phyloP scores from a whole-genome alignment of 2,113 vertebrate genomes.

The Chaetodon trifascialis region DNA sequence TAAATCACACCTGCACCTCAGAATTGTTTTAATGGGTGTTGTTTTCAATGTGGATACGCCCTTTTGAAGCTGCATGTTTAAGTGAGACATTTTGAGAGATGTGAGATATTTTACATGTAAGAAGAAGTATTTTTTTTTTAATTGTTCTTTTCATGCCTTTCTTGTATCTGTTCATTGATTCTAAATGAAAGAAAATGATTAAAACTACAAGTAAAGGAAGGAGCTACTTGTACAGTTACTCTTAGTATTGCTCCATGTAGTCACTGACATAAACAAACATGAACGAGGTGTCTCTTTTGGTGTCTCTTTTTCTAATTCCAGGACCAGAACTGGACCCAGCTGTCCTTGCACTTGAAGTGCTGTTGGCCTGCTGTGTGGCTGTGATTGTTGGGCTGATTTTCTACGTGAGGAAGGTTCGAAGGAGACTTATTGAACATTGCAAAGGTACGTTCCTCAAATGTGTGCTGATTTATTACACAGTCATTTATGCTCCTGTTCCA shows the following conservation, averaged over 20 bases:
- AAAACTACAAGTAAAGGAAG: neutral
- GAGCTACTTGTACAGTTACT: neutral
- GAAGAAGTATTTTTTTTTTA: neutral
- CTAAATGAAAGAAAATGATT: neutral
- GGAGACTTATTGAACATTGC: neutral
- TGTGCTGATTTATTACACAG: no score
- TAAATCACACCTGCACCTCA: neutral
- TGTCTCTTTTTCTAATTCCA: neutral
- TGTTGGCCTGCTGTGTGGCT: conserved; percentile 27
- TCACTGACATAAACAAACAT: neutral
- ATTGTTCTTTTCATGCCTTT: no score
- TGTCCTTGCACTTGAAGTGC: neutral
- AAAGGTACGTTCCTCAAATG: neutral
- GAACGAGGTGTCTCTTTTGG: neutral
- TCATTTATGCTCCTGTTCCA: no score
- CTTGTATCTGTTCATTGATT: no score
- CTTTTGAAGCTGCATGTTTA: no score
- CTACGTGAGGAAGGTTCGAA: neutral
- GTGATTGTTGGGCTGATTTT: neutral
- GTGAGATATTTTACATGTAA: neutral
- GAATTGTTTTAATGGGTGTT: neutral
- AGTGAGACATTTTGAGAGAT: no score
- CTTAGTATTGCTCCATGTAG: neutral
- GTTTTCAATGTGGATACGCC: neutral
- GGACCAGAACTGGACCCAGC: neutral